Evolutionary conservation across 2,797 vertebrate genomes (phyloP).

Genomic region (Mormyrus proboscirostris): DNA sequence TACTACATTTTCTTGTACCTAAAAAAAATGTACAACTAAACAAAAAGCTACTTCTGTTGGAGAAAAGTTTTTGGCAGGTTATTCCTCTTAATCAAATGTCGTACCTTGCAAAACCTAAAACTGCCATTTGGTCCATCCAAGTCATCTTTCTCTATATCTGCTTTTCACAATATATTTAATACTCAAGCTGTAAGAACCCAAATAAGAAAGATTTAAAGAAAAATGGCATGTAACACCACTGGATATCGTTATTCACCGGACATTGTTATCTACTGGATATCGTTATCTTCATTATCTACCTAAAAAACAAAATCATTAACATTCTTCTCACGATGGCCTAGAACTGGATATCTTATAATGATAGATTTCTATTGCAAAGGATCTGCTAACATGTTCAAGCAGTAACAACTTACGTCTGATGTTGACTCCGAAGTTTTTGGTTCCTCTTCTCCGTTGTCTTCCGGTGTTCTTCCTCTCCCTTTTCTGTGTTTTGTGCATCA

Average conservation of each 20-base stretch:
- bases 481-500: background rate
- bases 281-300: background rate
- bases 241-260: background rate
- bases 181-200: background rate
- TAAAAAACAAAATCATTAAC: background rate
- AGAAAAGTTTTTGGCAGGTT: background rate
- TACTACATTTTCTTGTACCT: background rate
- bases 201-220: background rate
- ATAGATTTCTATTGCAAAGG: background rate
- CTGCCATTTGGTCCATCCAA: background rate
- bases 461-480: background rate
- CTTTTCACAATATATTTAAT: background rate
- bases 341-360: background rate
- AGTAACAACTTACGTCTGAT: too few relatives aligned
- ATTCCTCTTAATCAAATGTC: slow-evolving; percentile 6
- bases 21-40: slow-evolving; percentile 10
- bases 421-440: background rate
- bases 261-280: background rate
- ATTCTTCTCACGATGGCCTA: background rate
- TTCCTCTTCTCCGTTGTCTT: background rate
- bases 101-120: background rate
- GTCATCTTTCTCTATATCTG: background rate
- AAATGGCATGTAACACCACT: background rate
- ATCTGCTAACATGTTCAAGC: background rate
- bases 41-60: background rate